Evolutionary conservation across 2,797 vertebrate species (phyloP), one percentile per base, ranked within the genome.

Genomic region (Manis pentadactyla): DNA sequence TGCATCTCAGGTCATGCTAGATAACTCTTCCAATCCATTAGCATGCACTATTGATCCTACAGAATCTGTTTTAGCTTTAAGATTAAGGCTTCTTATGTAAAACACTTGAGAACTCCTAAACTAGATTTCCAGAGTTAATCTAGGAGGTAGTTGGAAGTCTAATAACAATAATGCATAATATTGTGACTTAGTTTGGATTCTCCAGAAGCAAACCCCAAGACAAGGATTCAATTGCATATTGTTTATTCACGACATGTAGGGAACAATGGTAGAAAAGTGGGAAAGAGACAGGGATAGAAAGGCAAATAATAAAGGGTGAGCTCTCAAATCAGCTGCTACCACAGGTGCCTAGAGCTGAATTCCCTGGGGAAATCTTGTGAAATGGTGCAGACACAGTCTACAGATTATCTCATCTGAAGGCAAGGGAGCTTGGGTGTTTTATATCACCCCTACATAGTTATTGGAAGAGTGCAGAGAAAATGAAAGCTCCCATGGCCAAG

Each of bases 11-110:
- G 75, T 77, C 90, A 83, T 53, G 42, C 84, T n/a, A 64, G 74
- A 37, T 79, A 96, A 87, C 19, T 84, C 69, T 46, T 94, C 77
- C 51, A 90, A n/a, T 68, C 69, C 66, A 92, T 95, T 95, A 97
- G 84, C 68, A 81, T 53, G 31, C 25, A 53, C 69, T 94, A 83
- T 90, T 82, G 87, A 95, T 96, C 66, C 39, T 61, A 6, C 14
- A 17, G 7, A 19, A 63, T 27, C 59, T 87, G 84, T 87, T 75
- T 81, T 51, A 63, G 61, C 92, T 94, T 96, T 83, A 94, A 78
- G 57, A 86, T 81, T 10, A 59, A 90, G 90, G 57, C 5, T 13
- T 79, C 89, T 90, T 87, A 94, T 57, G 34, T 90, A 97, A 92
- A 87, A 87, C 39, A 75, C 71, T 53, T 66, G 42, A 88, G 53